Percentiles rank a stretch among this genome's conserved stretches.
These are phyloP conservation scores for Babyrousa celebensis DNA, from an alignment of 2,797 vertebrate genomes.

Conservation along the genomic window DNA sequence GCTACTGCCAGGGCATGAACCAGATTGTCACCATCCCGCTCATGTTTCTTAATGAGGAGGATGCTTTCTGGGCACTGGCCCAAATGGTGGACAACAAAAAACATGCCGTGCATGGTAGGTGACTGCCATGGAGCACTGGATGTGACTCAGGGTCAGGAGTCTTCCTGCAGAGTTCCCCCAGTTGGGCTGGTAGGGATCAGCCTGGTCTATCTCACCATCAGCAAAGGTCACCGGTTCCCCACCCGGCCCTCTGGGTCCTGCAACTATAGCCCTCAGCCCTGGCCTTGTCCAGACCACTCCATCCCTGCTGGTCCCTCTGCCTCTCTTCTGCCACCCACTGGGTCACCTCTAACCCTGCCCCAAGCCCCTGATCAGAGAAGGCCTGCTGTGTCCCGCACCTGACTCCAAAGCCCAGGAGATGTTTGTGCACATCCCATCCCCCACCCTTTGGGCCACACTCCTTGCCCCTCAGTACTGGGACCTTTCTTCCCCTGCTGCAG, in stretches of 20 bases:
- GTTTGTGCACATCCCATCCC: background rate
- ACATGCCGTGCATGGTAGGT: conserved; percentile 94
- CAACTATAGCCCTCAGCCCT: accelerated
- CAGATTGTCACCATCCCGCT: conserved; percentile 94
- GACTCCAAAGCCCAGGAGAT: background rate
- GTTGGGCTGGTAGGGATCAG: background rate
- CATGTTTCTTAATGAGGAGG: conserved; percentile 93
- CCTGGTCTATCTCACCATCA: too few relatives aligned
- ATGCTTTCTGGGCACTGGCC: conserved; percentile 95
- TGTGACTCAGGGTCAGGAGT: accelerated
- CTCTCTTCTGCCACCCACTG: background rate
- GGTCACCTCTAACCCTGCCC: accelerated
- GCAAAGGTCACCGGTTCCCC: background rate
- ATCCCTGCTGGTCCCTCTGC: background rate
- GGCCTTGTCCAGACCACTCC: accelerated
- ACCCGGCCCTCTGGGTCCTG: accelerated
- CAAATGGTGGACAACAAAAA: conserved; percentile 94
- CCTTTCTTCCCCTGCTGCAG: accelerated
- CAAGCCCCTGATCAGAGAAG: too few relatives aligned
- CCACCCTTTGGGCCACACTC: too few relatives aligned
- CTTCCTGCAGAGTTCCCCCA: background rate
- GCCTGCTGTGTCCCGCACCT: background rate
- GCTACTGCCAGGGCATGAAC: conserved; percentile 96
- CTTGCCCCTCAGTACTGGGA: background rate
- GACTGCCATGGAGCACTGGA: accelerated